These are phyloP conservation scores for Icerya purchasi DNA, from an alignment of 2,888 invertebrate species.

Conservation along the genomic window DNA sequence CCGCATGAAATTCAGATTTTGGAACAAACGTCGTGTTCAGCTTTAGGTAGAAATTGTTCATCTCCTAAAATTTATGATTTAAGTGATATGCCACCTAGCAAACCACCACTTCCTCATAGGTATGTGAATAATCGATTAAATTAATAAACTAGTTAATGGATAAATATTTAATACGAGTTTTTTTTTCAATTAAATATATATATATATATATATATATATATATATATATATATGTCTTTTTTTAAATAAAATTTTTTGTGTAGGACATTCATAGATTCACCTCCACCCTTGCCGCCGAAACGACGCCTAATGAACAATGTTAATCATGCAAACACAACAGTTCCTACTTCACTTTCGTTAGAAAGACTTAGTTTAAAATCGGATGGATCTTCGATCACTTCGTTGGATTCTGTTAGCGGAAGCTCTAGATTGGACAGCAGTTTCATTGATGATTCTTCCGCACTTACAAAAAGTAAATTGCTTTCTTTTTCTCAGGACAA, in stretches of 20 bases:
- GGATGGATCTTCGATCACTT: slow-evolving; percentile 31
- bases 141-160: background rate
- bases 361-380: slow-evolving; percentile 35
- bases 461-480: background rate
- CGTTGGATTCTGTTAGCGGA: slow-evolving; percentile 7
- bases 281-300: slow-evolving; percentile 42
- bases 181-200: background rate
- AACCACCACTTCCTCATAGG: slow-evolving; percentile 69
- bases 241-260: background rate
- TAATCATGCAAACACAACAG: background rate
- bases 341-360: slow-evolving; percentile 12
- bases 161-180: background rate
- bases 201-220: background rate
- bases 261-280: slow-evolving; percentile 21
- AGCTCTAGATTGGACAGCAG: background rate
- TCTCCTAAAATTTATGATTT: slow-evolving; percentile 68
- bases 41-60: slow-evolving; percentile 20
- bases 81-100: slow-evolving; percentile 49
- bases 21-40: slow-evolving; percentile 31
- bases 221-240: background rate
- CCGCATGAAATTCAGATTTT: slow-evolving; percentile 50
- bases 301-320: slow-evolving; percentile 24
- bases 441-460: background rate
- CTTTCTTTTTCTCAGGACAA: background rate
- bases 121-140: slow-evolving; percentile 22